Base-by-base conservation (phyloP, 2,113 vertebrate genomes). In the Oncorhynchus gorbuscha region DNA sequence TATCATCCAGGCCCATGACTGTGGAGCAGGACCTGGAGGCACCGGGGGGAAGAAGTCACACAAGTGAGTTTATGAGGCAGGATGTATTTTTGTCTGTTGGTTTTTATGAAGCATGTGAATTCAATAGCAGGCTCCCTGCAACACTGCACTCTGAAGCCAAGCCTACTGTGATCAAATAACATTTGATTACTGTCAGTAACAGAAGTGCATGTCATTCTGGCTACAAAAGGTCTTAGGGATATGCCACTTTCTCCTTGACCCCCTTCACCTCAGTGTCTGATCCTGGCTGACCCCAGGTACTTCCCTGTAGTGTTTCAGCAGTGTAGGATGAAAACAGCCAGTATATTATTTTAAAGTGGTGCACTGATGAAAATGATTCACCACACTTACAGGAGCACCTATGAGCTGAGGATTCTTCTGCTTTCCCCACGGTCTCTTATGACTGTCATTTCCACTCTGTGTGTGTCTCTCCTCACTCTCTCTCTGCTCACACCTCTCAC, bases 1-100 rank as follows among this genome's bases (percentile, higher is more conserved):
- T 89, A 95, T 97, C 94, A 97, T 99, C 84, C 98, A 99, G 86
- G 98, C 98, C 32, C 97, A 99, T 0, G 98, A 99, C 80, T 99
- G 98, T 3, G 98, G 98, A 0, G 92, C 95, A 0, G 95, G 96
- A 55, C 93, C 95, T 9, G 85, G 75, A 62, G 97, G 96, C 81
- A 92, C 83, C 0, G 94, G 94, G 90, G 95, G 94, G 94, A 99
- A 98, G 83, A 99, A 97, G 92, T 99, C 98, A 14, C 98, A 99
- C 94, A 99, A 99, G 98, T 99, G 83, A 92, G 97, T 95, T 69
- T 81, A 83, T 83, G 51, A 70, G 58, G 22, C 14, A 8, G 3
- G 3, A 24, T 39, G 7, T n/a, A 16, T 61, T 13, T 45, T 4
- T 16, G 26, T 76, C 32, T 73, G 66, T 73, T 32, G 72, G 61